Evolutionary conservation across 2,113 vertebrate genomes (phyloP), one percentile per base, ranked within the genome.

Genomic region (Hypocryptadius cinnamomeus): DNA sequence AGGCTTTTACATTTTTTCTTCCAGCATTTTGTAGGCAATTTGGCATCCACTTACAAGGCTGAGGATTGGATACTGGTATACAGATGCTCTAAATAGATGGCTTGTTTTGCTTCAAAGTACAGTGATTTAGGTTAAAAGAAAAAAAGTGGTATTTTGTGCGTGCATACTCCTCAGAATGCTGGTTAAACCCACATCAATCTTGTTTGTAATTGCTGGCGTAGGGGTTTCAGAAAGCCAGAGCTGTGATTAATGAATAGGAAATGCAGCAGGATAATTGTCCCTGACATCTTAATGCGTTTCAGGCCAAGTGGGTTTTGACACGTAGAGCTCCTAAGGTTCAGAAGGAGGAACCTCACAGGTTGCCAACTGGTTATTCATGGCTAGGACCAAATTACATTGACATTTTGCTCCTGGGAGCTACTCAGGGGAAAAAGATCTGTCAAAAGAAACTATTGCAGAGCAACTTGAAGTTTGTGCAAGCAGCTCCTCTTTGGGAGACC

Each of bases 81-180:
- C 13, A 84, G 84, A 83, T 80, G 91, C 72, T 94, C 91, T 92
- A 95, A 96, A 94, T 15, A 94, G 94, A 88, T 45, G 14, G 81
- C 57, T 88, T 93, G 87, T 91, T 85, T 96, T 95, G n/a, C 93
- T 92, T 89, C 85, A 89, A 86, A 97, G 89, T 45, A 48, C 31
- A 23, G 82, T 39, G 39, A 68, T 88, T 93, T 91, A 90, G n/a
- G 61, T 47, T 31, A 64, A 80, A 47, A 76, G 60, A 78, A 66
- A 61, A 54, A 39, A 44, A 48, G 31, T 24, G 20, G 7, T 51
- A 33, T 86, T 90, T 60, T 73, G 57, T 82, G 64, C 53, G 48
- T 65, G 68, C 4, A 3, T 45, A 27, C 54, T 73, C 53, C 70
- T 79, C 64, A 74, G 54, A 66, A 84, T 7, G 13, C 37, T 61